These are phyloP conservation scores for Lacerta viridis DNA, from an alignment of 2,797 vertebrate species.

Conservation along the genomic window DNA sequence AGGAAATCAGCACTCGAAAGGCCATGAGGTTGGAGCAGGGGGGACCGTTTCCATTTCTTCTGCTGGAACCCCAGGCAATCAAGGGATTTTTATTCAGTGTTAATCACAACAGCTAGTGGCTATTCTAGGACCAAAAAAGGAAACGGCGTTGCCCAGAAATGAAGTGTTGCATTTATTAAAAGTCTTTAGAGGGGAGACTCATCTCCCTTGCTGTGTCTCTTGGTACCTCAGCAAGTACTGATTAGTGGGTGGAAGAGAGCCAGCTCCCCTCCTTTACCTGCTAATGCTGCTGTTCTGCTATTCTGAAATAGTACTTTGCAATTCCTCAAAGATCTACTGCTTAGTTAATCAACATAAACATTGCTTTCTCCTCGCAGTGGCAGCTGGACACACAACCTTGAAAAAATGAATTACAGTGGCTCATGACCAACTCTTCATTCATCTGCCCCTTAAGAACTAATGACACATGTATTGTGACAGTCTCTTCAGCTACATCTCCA, in stretches of 20 bases:
- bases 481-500: not conserved
- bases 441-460: not conserved
- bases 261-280: slow-evolving; percentile 17
- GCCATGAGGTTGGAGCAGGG: slow-evolving; percentile 36
- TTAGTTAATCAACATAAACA: not conserved
- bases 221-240: slow-evolving; percentile 33
- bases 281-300: not conserved
- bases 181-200: not conserved
- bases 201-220: slow-evolving; percentile 30
- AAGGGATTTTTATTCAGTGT: slow-evolving; percentile 42
- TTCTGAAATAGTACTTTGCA: slow-evolving; percentile 32
- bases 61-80: slow-evolving; percentile 46
- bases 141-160: slow-evolving; percentile 4
- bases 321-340: slow-evolving; percentile 30
- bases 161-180: slow-evolving; percentile 47
- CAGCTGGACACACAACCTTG: slow-evolving; percentile 31
- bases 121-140: slow-evolving; percentile 41
- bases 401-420: slow-evolving; percentile 21
- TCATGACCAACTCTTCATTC: not conserved
- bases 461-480: not conserved
- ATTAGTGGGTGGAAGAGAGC: slow-evolving; percentile 2
- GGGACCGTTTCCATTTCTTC: slow-evolving; percentile 48
- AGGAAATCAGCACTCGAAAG: slow-evolving; percentile 58
- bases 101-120: slow-evolving; percentile 47
- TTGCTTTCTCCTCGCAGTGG: slow-evolving; percentile 28